Evolutionary conservation across 1,140 invertebrate species (phyloP), one percentile per base, ranked within the genome.

Genomic region (Bombus confusus): DNA sequence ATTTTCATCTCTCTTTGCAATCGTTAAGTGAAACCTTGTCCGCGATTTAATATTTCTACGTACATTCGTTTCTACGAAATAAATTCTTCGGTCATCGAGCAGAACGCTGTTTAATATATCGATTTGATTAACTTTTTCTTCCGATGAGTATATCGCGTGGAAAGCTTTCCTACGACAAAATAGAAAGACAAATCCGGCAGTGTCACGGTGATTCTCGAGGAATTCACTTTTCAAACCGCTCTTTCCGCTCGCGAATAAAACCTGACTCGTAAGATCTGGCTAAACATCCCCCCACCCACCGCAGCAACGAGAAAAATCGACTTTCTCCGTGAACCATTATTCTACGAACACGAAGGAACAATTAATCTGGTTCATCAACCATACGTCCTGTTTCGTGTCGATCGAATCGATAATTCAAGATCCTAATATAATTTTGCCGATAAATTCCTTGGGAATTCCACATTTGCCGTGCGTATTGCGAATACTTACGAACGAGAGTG

Each of bases 141-240:
- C 37, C 69, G 37, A 3, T 22, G 22, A 41, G 47, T 41, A 28
- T 28, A 28, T 41, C 2, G 9, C 4, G 1, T 5, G 15, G 5
- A 15, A 3, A 22, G 22, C 28, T 18, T 18, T 43, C 13, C 12
- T 43, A 5, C 22, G 69, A 41, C 3, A 1, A 41, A 41, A 71
- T 15, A n/a, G 25, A 18, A 5, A 34, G 41, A n/a, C 41, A 15
- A 31, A 25, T 52, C 43, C 15, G 22, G 5, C 43, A 2, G 1
- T 25, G 73, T 74, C 73, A 74, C 73, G 41, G 28, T 34, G 73
- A 75, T 39, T 52, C n/a, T 13, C 3, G 9, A n/a, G 41, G n/a
- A 52, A 74, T 52, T 74, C 73, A 34, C 41, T 74, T 74, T 47
- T 74, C 41, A 47, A 52, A 47, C n/a, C 72, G 13, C 72, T 74